Conservation (phyloP, 2,888 invertebrate genomes). For the Alentia gelatinosa region DNA sequence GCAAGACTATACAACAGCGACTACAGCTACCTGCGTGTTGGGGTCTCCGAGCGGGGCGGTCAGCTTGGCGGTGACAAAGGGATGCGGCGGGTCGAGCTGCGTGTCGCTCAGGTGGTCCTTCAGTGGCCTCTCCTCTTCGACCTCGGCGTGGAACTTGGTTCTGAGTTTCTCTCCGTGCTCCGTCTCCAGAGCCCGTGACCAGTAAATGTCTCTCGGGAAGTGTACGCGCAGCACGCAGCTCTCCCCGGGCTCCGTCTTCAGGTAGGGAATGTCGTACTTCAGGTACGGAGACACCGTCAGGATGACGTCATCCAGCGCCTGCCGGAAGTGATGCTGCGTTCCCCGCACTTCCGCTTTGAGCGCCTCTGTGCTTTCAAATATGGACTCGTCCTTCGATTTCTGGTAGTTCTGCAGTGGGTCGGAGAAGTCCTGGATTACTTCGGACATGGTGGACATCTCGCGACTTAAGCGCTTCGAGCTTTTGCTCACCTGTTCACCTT, state of each 20-base stretch:
- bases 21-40: constrained; percentile 81
- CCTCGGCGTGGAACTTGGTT: neutral
- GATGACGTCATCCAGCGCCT: constrained; percentile 87
- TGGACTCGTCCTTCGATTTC: constrained; percentile 81
- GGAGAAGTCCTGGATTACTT: constrained; percentile 70
- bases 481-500: neutral
- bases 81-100: constrained; percentile 80
- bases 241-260: constrained; percentile 91
- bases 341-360: constrained; percentile 70
- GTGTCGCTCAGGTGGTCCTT: neutral
- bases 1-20: too few species aligned
- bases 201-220: constrained; percentile 88
- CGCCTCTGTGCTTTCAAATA: constrained; percentile 70
- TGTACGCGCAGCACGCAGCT: constrained; percentile 87
- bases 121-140: neutral
- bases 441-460: neutral
- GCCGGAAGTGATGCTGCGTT: constrained; percentile 85
- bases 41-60: constrained; percentile 84
- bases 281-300: constrained; percentile 93
- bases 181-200: constrained; percentile 81
- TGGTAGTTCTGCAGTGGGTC: constrained; percentile 88
- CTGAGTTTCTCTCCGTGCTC: neutral
- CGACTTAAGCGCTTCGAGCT: constrained; percentile 26
- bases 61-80: constrained; percentile 88
- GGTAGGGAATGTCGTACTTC: constrained; percentile 90